Conservation (phyloP, 2,888 invertebrate genomes). For the Plebejus anna region DNA sequence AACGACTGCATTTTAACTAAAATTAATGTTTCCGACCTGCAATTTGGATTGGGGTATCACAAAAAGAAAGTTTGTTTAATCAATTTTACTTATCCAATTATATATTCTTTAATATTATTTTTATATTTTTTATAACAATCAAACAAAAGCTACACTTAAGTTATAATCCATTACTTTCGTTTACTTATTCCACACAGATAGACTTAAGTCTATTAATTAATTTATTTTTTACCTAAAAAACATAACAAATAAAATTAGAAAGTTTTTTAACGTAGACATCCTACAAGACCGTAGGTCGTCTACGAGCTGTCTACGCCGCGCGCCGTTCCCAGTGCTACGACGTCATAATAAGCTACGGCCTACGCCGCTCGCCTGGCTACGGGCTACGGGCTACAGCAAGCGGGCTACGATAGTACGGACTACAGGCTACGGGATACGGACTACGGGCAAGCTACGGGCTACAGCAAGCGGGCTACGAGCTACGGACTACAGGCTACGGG, state of each 20-base stretch:
- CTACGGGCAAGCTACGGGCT: too few species aligned
- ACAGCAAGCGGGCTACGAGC: too few species aligned
- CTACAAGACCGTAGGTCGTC: not conserved
- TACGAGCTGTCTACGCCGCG: conserved; percentile 4
- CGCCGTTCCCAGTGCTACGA: not conserved
- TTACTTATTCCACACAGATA: too few species aligned
- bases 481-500: too few species aligned
- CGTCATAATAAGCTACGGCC: not conserved
- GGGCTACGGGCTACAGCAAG: not conserved
- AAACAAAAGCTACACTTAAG: too few species aligned
- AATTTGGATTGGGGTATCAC: not conserved
- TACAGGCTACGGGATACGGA: not conserved
- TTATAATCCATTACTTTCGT: too few species aligned
- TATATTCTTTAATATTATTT: not conserved
- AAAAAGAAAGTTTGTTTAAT: not conserved
- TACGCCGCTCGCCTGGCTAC: not conserved
- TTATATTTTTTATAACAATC: not conserved
- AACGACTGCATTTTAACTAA: conserved; percentile 35
- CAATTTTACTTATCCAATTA: not conserved
- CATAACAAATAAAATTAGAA: not conserved
- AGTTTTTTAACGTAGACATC: not conserved
- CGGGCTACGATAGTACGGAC: not conserved
- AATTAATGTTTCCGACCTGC: conserved; percentile 31
- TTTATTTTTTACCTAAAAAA: too few species aligned
- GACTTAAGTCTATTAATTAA: too few species aligned